Percentiles rank a stretch among this genome's conserved stretches.
These are phyloP conservation scores for Aleiodes alternator DNA, from an alignment of 2,888 invertebrate species.

Conservation along the genomic window DNA sequence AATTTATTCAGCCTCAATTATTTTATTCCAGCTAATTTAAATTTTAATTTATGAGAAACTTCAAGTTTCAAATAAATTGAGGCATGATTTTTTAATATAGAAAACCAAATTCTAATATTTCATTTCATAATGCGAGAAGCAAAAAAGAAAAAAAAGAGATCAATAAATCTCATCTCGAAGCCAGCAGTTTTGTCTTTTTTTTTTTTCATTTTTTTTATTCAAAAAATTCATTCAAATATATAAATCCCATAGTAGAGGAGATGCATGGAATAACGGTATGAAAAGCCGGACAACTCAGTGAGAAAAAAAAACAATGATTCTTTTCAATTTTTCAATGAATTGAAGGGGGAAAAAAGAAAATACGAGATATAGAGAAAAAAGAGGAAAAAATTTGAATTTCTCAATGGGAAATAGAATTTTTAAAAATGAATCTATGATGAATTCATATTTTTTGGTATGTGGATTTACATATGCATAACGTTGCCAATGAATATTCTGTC, in stretches of 20 bases:
- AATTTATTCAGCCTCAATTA: no score
- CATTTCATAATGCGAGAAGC: background rate
- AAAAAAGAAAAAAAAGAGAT: background rate
- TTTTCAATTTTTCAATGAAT: constrained; percentile 17
- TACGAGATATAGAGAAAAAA: background rate
- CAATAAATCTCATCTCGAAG: background rate
- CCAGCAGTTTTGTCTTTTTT: background rate
- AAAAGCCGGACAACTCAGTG: background rate
- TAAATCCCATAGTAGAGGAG: background rate
- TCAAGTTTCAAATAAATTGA: no score
- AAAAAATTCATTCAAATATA: constrained; percentile 10
- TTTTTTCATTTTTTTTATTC: no score
- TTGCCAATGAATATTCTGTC: constrained; percentile 31
- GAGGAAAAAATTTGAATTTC: constrained; percentile 7
- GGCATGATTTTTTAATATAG: no score
- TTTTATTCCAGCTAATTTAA: no score
- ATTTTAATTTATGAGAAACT: no score
- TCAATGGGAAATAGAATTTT: constrained; percentile 15
- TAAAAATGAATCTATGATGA: constrained; percentile 18
- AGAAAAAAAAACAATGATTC: background rate
- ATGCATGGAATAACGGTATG: no score
- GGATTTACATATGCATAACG: constrained; percentile 14
- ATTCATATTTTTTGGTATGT: background rate
- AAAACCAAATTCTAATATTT: background rate
- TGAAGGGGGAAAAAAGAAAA: background rate